phyloP scores from a whole-genome alignment of 53 echinoderm and acorn worm genomes.

The Actinopyga echinites region DNA sequence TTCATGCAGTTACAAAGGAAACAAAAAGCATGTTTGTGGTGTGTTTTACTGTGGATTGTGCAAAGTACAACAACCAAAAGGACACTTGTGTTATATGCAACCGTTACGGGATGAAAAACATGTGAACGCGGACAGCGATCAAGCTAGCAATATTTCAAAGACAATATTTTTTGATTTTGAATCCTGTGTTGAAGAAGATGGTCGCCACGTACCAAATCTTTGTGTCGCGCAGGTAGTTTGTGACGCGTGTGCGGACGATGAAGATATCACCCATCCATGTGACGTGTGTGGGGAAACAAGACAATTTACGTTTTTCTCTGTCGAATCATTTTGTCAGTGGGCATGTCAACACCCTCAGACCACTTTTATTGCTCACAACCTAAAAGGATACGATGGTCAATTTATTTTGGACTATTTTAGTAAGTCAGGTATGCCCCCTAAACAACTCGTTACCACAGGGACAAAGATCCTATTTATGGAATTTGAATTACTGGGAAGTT shows the following conservation, averaged over 20 bases:
- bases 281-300: neutral
- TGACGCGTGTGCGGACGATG: neutral
- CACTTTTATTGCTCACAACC: constrained; percentile 4
- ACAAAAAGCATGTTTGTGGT: too few relatives aligned
- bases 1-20: too few relatives aligned
- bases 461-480: constrained; percentile 3
- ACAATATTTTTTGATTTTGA: neutral
- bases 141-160: too few relatives aligned
- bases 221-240: neutral
- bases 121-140: too few relatives aligned
- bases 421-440: neutral
- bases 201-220: neutral
- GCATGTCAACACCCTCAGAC: neutral
- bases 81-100: too few relatives aligned
- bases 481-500: neutral
- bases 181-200: neutral
- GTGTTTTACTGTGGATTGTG: too few relatives aligned
- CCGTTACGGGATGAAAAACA: too few relatives aligned
- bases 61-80: too few relatives aligned
- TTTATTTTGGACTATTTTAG: constrained; percentile 2
- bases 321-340: constrained; percentile 26
- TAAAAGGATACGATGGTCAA: constrained; percentile 18
- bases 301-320: neutral
- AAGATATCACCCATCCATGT: neutral
- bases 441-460: neutral